Evolutionary conservation across 2,113 vertebrate species (phyloP), one percentile per base, ranked within the genome.

Genomic region (Aphyosemion australe): DNA sequence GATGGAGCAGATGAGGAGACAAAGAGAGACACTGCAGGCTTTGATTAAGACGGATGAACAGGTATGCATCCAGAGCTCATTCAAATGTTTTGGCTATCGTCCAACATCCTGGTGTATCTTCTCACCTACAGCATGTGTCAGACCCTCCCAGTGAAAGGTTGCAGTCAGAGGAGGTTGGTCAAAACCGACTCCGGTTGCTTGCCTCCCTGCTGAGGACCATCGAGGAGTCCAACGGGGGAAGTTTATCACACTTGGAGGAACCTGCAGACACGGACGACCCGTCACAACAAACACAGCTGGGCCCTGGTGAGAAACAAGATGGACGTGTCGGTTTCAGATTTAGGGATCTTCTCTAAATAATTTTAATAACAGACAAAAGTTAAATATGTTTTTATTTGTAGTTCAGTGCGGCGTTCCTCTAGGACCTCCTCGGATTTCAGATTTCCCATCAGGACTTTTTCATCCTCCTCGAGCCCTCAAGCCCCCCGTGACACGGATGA

Each of bases 401-500:
- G n/a, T 21, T 64, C 51, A 45, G 48, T 49, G 9, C 16, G 11
- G 2, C 0, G 16, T 8, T 62, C 4, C 48, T 18, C 13, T 26
- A 10, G 54, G 20, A 41, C 65, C 39, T 18, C 10, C 19, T 14
- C 7, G 32, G 11, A 15, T 12, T 0, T 41, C 68, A 0, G 12
- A 12, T 31, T 19, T 61, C 10, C 39, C 37, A 9, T 19, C 50
- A 0, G 59, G 12, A 18, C 39, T 50, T 31, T 10, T 54, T 14
- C 46, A 37, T 82, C 46, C 53, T 65, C 60, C 65, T 80, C 91
- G 75, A 67, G 72, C 82, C 75, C 88, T 84, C 12, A 96, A 90
- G 78, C 95, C 94, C 37, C 96, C 94, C 0, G 85, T 96, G 79
- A 86, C 94, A 32, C 94, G 93, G 43, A 57, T 94, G 39, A 93